Conservation (phyloP, 2,797 vertebrate genomes). For the Dicrostonyx torquatus region DNA sequence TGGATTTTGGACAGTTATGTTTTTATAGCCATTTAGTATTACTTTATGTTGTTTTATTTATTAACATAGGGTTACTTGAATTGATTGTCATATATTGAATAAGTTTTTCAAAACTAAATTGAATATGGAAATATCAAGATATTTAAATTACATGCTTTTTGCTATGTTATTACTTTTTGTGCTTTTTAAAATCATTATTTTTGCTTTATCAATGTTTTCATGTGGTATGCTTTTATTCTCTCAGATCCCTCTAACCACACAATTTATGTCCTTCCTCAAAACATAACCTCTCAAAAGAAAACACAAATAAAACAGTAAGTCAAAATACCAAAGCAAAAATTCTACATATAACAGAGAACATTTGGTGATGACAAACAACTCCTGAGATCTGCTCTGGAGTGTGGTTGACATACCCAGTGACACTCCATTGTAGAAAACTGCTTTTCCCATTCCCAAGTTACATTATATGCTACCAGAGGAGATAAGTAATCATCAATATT, state of each 20-base stretch:
- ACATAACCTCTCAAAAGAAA: neutral
- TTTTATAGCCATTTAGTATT: neutral
- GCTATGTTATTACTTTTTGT: neutral
- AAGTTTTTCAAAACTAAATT: neutral
- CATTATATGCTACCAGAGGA: neutral
- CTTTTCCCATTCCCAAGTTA: neutral
- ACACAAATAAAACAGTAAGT: neutral
- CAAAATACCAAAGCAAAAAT: neutral
- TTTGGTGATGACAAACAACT: neutral
- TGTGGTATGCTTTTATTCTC: neutral
- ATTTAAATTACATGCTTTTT: neutral
- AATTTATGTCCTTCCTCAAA: neutral
- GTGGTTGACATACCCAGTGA: neutral
- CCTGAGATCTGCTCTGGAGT: neutral
- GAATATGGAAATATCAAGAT: neutral
- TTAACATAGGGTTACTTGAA: neutral
- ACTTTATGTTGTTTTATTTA: neutral
- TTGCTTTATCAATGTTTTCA: neutral
- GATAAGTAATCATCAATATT: neutral
- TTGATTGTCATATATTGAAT: neutral
- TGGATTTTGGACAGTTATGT: neutral
- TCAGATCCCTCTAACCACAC: neutral
- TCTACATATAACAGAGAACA: neutral
- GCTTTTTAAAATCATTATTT: neutral
- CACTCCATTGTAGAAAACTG: neutral